Percentiles rank a stretch among this genome's conserved stretches.
Evolutionary conservation across 1,140 invertebrate genomes (phyloP).

Genomic region (Aphelenchoides besseyi): DNA sequence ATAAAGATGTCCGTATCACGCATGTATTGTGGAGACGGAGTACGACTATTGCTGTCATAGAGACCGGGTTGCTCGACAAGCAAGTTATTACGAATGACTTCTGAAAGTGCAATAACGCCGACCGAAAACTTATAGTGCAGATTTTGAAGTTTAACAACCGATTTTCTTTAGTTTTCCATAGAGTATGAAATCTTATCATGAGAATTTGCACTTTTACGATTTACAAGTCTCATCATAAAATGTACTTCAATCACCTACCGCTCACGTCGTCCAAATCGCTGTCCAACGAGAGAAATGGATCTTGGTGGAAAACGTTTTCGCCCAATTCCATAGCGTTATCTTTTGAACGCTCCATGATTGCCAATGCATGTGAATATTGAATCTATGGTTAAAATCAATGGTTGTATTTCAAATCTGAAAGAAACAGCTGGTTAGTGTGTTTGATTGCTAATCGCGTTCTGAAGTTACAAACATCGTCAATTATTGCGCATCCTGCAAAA

Average conservation of each 20-base stretch:
- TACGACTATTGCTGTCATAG: conserved; percentile 30
- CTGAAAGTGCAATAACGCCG: conserved; percentile 18
- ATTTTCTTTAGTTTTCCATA: background rate
- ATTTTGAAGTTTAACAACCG: background rate
- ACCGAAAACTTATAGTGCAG: background rate
- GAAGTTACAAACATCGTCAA: no score
- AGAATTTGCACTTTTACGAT: conserved; percentile 8
- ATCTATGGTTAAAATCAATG: no score
- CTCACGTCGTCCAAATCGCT: conserved; percentile 47
- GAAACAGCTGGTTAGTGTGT: no score
- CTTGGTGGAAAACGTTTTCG: conserved; percentile 7
- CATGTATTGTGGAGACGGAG: conserved; percentile 33
- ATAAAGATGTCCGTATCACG: conserved; percentile 26
- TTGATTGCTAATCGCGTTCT: no score
- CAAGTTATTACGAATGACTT: conserved; percentile 44
- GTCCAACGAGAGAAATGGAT: conserved; percentile 48
- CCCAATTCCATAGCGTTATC: conserved; percentile 11
- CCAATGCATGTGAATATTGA: no score
- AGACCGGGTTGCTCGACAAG: conserved; percentile 20
- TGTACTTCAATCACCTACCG: no score
- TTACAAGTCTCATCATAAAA: conserved; percentile 9
- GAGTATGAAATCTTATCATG: conserved; percentile 12
- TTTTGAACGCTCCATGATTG: background rate
- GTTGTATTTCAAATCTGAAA: no score
- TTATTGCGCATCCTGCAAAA: no score